Conservation (phyloP, 2,113 vertebrate genomes). For the Cinclus mexicanus region DNA sequence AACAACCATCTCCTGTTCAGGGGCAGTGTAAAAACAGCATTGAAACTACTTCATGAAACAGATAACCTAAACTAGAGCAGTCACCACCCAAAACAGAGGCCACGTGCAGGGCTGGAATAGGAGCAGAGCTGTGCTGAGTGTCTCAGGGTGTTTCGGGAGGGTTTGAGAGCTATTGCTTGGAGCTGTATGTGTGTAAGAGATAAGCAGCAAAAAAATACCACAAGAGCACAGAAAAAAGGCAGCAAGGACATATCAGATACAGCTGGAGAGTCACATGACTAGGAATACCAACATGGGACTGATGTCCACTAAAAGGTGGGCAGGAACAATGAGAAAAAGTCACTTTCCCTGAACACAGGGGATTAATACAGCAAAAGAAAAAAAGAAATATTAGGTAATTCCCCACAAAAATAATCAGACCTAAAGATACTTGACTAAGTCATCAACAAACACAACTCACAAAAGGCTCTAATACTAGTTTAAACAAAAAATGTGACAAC, state of each 20-base stretch:
- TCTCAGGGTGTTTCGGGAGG: not conserved
- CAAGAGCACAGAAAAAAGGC: not conserved
- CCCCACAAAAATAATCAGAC: not conserved
- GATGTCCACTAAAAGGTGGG: not conserved
- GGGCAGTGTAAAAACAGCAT: not conserved
- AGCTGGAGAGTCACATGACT: not conserved
- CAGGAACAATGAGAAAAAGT: not conserved
- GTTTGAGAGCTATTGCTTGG: not conserved
- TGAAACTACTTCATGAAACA: not conserved
- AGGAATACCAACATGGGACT: not conserved
- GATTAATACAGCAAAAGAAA: not conserved
- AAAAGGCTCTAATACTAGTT: not conserved
- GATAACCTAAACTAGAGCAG: not conserved
- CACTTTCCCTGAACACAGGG: not conserved
- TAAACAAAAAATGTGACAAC: not conserved
- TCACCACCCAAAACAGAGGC: not conserved
- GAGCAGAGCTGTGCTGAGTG: not conserved
- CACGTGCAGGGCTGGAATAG: accelerated
- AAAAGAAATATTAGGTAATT: not conserved
- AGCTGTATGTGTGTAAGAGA: not conserved
- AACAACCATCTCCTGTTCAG: not conserved
- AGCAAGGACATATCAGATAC: not conserved
- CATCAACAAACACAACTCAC: not conserved
- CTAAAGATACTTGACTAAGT: not conserved
- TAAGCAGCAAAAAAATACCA: not conserved